Percentiles rank a stretch among this genome's conserved stretches.
phyloP scores from a whole-genome alignment of 2,888 invertebrate genomes.

The Zhengitettix transpicula region DNA sequence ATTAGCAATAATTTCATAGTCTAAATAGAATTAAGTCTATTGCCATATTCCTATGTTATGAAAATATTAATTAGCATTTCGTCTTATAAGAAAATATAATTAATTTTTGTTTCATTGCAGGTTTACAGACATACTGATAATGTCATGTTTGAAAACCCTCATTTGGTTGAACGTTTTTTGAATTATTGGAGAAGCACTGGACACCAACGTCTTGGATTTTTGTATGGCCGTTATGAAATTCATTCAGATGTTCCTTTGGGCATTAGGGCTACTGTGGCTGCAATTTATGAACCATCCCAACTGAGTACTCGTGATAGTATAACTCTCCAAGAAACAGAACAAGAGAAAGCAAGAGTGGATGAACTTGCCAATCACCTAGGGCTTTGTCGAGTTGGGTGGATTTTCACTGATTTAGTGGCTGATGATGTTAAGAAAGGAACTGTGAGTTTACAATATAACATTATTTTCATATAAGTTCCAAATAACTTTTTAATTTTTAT shows the following conservation, averaged over 20 bases:
- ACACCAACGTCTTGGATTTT: conserved; percentile 82
- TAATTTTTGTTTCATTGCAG: conserved; percentile 28
- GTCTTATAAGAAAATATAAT: background rate
- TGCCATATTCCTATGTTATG: background rate
- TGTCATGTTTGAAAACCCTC: conserved; percentile 89
- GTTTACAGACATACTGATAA: conserved; percentile 91
- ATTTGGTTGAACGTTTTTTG: conserved; percentile 87
- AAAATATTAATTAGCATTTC: background rate
- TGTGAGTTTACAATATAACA: conserved; percentile 30
- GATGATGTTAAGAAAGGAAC: conserved; percentile 72
- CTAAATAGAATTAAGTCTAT: background rate
- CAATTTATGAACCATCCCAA: conserved; percentile 97
- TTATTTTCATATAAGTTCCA: background rate
- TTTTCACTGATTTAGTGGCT: conserved; percentile 91
- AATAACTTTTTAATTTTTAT: background rate
- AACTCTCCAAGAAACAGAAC: conserved; percentile 51
- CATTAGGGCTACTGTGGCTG: conserved; percentile 71
- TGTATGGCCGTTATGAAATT: conserved; percentile 85
- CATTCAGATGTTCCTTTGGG: conserved; percentile 87
- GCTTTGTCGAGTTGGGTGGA: conserved; percentile 81
- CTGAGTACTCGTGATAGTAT: conserved; percentile 58
- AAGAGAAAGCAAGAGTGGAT: conserved; percentile 45
- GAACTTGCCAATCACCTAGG: conserved; percentile 64
- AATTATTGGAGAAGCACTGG: conserved; percentile 91
- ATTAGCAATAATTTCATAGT: background rate